Conservation (phyloP, 64 coral and sea anemone species). For the Trachythela sp. region DNA sequence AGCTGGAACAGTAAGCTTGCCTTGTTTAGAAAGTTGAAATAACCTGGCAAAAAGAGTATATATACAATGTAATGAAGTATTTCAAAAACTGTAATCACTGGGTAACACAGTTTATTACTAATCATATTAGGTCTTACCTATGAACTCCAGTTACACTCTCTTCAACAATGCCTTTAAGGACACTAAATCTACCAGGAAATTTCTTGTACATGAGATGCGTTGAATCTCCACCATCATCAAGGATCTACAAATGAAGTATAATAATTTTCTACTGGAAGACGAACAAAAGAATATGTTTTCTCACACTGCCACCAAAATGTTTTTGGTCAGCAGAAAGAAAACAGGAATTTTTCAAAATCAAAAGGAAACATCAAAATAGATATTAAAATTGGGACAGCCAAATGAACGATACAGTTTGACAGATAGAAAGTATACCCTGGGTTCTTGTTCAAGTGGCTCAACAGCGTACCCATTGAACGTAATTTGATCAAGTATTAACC, state of each 20-base stretch:
- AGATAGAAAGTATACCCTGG: no score
- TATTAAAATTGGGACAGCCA: no score
- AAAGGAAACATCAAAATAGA: no score
- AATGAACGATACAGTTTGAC: no score
- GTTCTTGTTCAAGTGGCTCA: no score
- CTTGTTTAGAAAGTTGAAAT: constrained; percentile 96
- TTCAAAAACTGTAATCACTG: no score
- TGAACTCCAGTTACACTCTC: constrained; percentile 99
- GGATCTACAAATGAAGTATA: constrained; percentile 24
- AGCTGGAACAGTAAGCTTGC: constrained; percentile 90
- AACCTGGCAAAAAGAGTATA: constrained; percentile 35
- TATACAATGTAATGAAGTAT: background rate
- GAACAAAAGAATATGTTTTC: no score
- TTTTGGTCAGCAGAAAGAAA: no score
- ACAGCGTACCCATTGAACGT: no score
- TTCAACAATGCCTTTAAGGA: constrained; percentile 91
- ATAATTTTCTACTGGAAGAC: background rate
- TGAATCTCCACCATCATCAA: constrained; percentile 96
- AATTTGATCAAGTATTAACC: background rate
- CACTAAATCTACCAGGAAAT: constrained; percentile 97
- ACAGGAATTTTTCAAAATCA: no score
- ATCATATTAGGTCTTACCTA: constrained; percentile 40
- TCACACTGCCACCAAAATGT: no score
- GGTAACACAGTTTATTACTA: no score
- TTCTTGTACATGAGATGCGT: constrained; percentile 99